A percentile compares a stretch with the other conserved stretches of the same genome.
These are phyloP conservation scores for Cladopsammia gracilis DNA, from an alignment of 64 coral and sea anemone species.

Conservation along the genomic window DNA sequence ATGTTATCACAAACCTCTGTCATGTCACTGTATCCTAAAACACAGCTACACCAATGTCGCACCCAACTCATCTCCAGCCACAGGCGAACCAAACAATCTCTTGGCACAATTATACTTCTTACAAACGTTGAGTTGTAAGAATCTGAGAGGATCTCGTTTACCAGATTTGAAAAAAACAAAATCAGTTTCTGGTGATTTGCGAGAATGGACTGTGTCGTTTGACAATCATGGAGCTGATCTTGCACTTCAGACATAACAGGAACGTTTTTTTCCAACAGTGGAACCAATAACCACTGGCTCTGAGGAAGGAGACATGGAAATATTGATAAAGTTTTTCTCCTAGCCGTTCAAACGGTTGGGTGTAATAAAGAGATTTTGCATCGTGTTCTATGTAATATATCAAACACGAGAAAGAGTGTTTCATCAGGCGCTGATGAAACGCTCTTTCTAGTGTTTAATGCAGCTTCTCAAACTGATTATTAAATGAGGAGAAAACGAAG, in stretches of 20 bases:
- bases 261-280: neutral
- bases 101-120: neutral
- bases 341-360: no score
- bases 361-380: no score
- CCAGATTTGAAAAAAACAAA: conserved; percentile 7
- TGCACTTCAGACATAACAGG: neutral
- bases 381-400: no score
- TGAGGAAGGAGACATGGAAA: neutral
- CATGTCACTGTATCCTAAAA: conserved; percentile 30
- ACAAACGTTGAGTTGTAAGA: neutral
- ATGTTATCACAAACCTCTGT: neutral
- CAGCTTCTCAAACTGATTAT: no score
- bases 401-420: no score
- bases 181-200: conserved; percentile 30
- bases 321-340: neutral
- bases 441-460: no score
- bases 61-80: conserved; percentile 56
- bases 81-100: conserved; percentile 8
- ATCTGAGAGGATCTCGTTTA: neutral
- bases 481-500: no score
- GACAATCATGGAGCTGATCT: neutral
- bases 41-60: conserved; percentile 52
- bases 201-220: neutral
- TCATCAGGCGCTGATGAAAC: no score
- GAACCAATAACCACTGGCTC: conserved; percentile 20